A percentile compares a stretch with the other conserved stretches of the same genome.
phyloP scores from a whole-genome alignment of 2,888 invertebrate genomes.

The Spatulosminthurus flaviceps region DNA sequence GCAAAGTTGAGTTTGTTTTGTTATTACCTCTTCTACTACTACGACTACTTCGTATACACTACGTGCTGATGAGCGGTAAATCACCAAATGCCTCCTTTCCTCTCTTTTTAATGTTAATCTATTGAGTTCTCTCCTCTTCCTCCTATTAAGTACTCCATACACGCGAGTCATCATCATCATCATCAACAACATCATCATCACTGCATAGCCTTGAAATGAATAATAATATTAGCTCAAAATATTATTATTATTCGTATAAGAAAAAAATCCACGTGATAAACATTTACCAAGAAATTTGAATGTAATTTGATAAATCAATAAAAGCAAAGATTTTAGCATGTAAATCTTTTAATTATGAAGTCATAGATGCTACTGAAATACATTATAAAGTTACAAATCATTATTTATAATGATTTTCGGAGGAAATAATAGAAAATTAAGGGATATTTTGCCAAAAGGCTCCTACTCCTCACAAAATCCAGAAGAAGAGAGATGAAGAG shows the following conservation, averaged over 20 bases:
- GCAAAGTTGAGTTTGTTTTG: constrained; percentile 54
- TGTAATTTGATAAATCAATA: too few relatives aligned
- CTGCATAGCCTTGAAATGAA: neutral
- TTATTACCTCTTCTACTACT: too few relatives aligned
- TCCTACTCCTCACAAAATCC: neutral
- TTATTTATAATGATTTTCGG: constrained; percentile 20
- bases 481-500: constrained; percentile 21
- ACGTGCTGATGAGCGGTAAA: constrained; percentile 57
- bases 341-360: too few relatives aligned
- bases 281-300: constrained; percentile 9
- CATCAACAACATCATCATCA: neutral
- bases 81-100: constrained; percentile 48
- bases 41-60: too few relatives aligned
- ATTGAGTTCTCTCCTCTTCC: constrained; percentile 36
- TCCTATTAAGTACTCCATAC: constrained; percentile 18
- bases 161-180: neutral
- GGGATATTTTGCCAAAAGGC: neutral
- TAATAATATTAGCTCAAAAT: constrained; percentile 27
- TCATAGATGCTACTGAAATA: too few relatives aligned
- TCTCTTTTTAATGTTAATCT: constrained; percentile 37
- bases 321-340: too few relatives aligned
- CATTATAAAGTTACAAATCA: constrained; percentile 15
- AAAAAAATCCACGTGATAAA: neutral
- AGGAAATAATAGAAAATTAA: neutral
- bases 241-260: neutral